Evolutionary conservation across 92 coral and sea anemone genomes (phyloP), one percentile per base, ranked within the genome.

Genomic region (Heliopora coerulea): DNA sequence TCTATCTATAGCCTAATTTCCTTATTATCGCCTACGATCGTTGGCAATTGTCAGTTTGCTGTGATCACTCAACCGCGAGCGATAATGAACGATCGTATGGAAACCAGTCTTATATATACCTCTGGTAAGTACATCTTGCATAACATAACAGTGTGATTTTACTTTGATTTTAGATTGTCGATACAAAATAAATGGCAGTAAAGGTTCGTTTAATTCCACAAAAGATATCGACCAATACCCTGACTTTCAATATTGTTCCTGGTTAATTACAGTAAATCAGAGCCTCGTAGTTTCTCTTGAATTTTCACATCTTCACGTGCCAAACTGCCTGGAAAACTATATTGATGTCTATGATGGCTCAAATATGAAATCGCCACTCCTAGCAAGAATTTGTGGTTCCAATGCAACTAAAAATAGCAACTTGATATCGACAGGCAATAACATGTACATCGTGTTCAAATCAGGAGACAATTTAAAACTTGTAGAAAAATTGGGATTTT

Each of bases 221-320:
- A 15, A 24, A 27, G 33, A 14, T 29, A 25, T 31, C 3, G 23
- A 44, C 23, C 58, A 67, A 67, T 79, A 67, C 28, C 78, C 83
- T 0, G 74, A 83, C 44, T 78, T 68, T 13, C 78, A 83, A 26
- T 25, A 7, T 48, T 83, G 86, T 48, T 57, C 86, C 12, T 83
- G 86, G 86, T 54, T 80, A 18, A 54, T 83, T 29, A 61, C 66
- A 12, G 74, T 83, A 12, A 20, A 56, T 6, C 20, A 40, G 23
- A 49, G 18, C 5, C 58, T 54, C 8, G 54, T 44, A 54, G 54
- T 67, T 56, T 44, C 25, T 15, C 40, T 67, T 11, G 37, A 34
- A 14, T 67, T 67, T 28, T 21, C 44, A 19, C 27, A 54, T 28
- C 19, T 49, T 34, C 54, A 32, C 13, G 74, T 67, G 21, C 58